A percentile compares a stretch with the other conserved stretches of the same genome.
Evolutionary conservation across 2,113 vertebrate genomes (phyloP).

Genomic region (Excalfactoria chinensis): DNA sequence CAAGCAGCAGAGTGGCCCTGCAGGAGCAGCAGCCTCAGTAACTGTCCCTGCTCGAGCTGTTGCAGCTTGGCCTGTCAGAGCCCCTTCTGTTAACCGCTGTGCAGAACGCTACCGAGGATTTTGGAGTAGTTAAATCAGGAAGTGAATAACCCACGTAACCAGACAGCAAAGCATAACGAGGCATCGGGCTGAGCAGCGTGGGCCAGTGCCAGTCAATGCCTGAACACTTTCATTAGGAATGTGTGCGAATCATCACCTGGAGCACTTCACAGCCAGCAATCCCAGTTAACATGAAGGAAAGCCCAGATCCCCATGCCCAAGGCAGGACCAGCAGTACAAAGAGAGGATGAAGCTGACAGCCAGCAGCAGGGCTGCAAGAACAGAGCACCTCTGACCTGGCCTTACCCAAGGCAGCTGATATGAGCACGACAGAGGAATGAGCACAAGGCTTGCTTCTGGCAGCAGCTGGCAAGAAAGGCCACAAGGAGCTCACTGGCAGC

Average conservation of each 20-base stretch:
- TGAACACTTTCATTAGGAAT: too few species aligned
- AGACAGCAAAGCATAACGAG: rapidly evolving
- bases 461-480: background rate
- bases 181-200: background rate
- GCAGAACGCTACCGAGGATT: background rate
- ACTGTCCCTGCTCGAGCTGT: background rate
- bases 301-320: background rate
- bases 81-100: background rate
- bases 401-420: background rate
- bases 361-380: background rate
- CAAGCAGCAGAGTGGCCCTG: rapidly evolving
- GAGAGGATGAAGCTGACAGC: background rate
- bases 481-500: background rate
- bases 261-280: background rate
- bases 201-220: background rate
- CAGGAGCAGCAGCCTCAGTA: background rate
- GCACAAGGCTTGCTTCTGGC: background rate
- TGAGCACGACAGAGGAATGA: background rate
- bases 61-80: background rate
- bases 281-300: background rate
- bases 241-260: background rate
- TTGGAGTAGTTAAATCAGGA: background rate
- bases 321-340: background rate
- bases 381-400: background rate
- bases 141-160: background rate